Percentiles rank a stretch among this genome's conserved stretches.
These are phyloP conservation scores for Andrena dorsata DNA, from an alignment of 2,888 invertebrate species.

Conservation along the genomic window DNA sequence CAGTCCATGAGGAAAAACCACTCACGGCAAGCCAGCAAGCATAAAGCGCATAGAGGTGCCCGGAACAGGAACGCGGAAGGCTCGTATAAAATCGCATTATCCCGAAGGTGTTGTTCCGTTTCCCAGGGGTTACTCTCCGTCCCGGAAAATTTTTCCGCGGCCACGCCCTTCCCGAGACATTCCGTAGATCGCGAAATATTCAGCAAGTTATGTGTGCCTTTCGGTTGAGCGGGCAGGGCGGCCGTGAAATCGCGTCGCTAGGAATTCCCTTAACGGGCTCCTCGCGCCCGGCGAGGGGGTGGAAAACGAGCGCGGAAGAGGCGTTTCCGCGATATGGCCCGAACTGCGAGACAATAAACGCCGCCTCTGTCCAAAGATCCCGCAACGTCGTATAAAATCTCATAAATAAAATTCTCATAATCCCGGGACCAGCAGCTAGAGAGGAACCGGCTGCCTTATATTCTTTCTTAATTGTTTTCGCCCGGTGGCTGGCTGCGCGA, in stretches of 20 bases:
- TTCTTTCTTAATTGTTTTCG: slow-evolving; percentile 76
- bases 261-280: slow-evolving; percentile 70
- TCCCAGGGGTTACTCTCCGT: slow-evolving; percentile 44
- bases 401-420: slow-evolving; percentile 80
- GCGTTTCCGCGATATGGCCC: slow-evolving; percentile 25
- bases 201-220: slow-evolving; percentile 66
- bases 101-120: slow-evolving; percentile 47
- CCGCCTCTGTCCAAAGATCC: slow-evolving; percentile 71
- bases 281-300: slow-evolving; percentile 18
- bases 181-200: slow-evolving; percentile 69
- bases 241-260: slow-evolving; percentile 66
- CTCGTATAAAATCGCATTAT: slow-evolving; percentile 58
- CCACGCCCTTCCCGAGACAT: slow-evolving; percentile 33
- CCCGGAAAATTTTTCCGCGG: slow-evolving; percentile 65
- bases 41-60: not conserved
- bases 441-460: slow-evolving; percentile 23
- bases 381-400: slow-evolving; percentile 76
- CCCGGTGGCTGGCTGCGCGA: slow-evolving; percentile 41
- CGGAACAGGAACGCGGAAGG: slow-evolving; percentile 1
- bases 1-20: not conserved
- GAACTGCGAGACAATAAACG: slow-evolving; percentile 76
- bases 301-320: slow-evolving; percentile 23
- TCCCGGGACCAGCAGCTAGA: slow-evolving; percentile 14
- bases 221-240: slow-evolving; percentile 66
- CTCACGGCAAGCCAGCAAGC: not conserved